Percentiles rank a stretch among this genome's conserved stretches.
phyloP scores from a whole-genome alignment of 2,888 invertebrate genomes.

The Muschampia plurimacula region DNA sequence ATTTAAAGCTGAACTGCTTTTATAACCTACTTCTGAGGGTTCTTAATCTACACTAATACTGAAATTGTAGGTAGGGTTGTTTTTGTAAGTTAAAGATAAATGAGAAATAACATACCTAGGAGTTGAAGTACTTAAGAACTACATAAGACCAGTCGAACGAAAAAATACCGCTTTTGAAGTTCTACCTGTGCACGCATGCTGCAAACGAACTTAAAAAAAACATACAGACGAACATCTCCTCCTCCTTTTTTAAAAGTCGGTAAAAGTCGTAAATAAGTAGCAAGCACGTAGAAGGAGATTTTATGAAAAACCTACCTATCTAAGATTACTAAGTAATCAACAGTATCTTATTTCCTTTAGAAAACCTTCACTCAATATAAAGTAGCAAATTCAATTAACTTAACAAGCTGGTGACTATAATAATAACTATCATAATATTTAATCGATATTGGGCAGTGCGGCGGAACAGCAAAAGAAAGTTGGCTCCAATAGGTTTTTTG shows the following conservation, averaged over 20 bases:
- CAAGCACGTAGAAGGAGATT: too few species aligned
- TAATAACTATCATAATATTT: neutral
- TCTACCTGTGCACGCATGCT: too few species aligned
- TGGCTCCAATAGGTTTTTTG: slow-evolving; percentile 6
- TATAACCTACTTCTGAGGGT: slow-evolving; percentile 43
- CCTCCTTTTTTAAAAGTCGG: too few species aligned
- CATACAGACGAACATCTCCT: too few species aligned
- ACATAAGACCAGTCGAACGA: too few species aligned
- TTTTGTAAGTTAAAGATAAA: neutral
- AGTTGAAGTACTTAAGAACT: too few species aligned
- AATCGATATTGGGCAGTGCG: slow-evolving; percentile 6
- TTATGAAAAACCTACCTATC: neutral
- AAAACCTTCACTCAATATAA: neutral
- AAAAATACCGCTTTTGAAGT: too few species aligned
- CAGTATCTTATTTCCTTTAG: neutral
- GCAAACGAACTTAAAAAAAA: too few species aligned
- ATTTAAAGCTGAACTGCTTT: slow-evolving; percentile 57
- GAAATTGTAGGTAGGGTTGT: neutral
- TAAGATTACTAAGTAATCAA: neutral
- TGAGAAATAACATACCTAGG: too few species aligned
- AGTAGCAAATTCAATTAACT: neutral
- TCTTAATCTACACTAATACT: slow-evolving; percentile 27
- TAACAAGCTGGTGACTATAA: neutral
- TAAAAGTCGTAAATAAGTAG: too few species aligned
- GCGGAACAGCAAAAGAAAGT: slow-evolving; percentile 2